These are phyloP conservation scores for Glareola pratincola DNA, from an alignment of 2,113 vertebrate species.

Conservation along the genomic window DNA sequence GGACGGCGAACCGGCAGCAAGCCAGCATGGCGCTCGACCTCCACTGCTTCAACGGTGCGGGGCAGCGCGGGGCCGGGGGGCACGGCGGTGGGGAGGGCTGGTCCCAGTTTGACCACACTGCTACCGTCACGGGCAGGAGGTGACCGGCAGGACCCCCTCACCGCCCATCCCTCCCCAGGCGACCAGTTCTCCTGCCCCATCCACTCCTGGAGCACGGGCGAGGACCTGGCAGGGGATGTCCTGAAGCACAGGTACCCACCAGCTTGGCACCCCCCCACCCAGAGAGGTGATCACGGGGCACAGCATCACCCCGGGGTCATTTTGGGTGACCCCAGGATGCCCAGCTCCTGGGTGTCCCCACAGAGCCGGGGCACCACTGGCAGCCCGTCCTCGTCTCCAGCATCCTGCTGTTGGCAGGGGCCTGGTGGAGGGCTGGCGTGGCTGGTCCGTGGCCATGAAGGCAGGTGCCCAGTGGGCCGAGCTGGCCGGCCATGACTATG, in stretches of 20 bases:
- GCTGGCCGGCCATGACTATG: conserved; percentile 93
- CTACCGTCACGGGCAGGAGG: fast-evolving
- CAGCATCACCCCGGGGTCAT: not conserved
- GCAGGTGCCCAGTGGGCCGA: conserved; percentile 75
- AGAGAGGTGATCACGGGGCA: fast-evolving
- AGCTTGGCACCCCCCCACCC: not conserved
- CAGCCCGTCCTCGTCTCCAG: not conserved
- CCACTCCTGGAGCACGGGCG: conserved; percentile 93
- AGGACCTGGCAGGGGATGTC: conserved; percentile 86
- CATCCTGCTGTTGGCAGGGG: conserved; percentile 73
- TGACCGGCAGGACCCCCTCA: not conserved
- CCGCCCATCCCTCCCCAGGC: conserved; percentile 47
- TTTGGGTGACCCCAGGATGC: not conserved
- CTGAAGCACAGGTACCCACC: conserved; percentile 85
- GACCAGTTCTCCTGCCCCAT: conserved; percentile 86
- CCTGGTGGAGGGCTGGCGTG: conserved; percentile 84
- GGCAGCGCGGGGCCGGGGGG: fast-evolving
- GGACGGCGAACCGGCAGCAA: conserved; percentile 85
- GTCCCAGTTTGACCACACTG: not conserved
- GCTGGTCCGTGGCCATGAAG: conserved; percentile 90
- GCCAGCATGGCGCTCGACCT: conserved; percentile 90
- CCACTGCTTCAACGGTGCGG: conserved; percentile 90
- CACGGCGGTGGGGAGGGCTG: fast-evolving
- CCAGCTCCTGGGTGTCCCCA: not conserved
- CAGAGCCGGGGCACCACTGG: fast-evolving